phyloP scores from a whole-genome alignment of 2,888 invertebrate species.

The Melanchra persicariae region DNA sequence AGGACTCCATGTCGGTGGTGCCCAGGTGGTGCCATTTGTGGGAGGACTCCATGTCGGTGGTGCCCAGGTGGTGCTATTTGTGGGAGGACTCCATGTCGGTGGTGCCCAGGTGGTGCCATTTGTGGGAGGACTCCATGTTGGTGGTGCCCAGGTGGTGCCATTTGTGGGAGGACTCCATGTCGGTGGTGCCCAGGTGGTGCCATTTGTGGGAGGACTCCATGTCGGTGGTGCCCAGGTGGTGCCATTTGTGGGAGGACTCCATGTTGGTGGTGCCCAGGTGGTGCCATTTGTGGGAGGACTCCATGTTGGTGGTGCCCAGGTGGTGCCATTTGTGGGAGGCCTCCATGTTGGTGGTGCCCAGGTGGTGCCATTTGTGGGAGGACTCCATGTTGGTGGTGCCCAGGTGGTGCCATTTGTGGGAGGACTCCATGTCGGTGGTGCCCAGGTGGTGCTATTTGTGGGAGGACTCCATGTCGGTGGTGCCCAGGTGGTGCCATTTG shows the following conservation, averaged over 20 bases:
- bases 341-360: neutral
- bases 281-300: neutral
- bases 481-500: neutral
- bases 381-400: neutral
- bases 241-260: neutral
- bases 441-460: neutral
- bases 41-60: no score
- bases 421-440: no score
- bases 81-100: no score
- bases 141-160: neutral
- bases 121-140: neutral
- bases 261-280: neutral
- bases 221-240: conserved; percentile 1
- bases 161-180: neutral
- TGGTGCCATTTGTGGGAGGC: neutral
- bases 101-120: conserved; percentile 1
- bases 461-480: neutral
- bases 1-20: neutral
- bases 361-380: neutral
- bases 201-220: no score
- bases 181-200: neutral
- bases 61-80: no score
- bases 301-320: no score
- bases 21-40: neutral
- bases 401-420: no score